Conservation (phyloP, 2,888 invertebrate species). For the Fabriciana adippe region DNA sequence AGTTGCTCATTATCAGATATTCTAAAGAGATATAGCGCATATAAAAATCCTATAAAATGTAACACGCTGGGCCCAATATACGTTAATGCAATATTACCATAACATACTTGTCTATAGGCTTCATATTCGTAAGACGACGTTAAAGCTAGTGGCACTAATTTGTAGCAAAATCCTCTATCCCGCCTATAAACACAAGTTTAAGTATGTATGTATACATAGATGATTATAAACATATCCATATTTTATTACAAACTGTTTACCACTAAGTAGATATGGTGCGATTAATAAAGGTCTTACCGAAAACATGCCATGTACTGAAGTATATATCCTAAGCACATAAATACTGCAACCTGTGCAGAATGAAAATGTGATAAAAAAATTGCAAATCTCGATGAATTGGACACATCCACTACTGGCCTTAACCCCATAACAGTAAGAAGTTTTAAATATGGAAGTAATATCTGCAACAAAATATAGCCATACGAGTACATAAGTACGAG, state of each 20-base stretch:
- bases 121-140: conserved; percentile 70
- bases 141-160: conserved; percentile 70
- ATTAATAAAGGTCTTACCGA: conserved; percentile 70
- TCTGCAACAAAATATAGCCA: conserved; percentile 67
- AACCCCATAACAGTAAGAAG: conserved; percentile 89
- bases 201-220: too few relatives aligned
- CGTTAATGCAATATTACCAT: conserved; percentile 87
- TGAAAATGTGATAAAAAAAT: conserved; percentile 86
- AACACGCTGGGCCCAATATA: conserved; percentile 88
- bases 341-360: conserved; percentile 84
- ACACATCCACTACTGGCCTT: conserved; percentile 85
- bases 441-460: conserved; percentile 88
- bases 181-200: conserved; percentile 72
- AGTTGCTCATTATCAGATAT: conserved; percentile 91
- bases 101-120: conserved; percentile 84
- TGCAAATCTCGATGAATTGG: conserved; percentile 82
- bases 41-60: conserved; percentile 87
- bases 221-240: too few relatives aligned
- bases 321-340: conserved; percentile 87
- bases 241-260: not conserved
- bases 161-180: conserved; percentile 88
- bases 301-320: conserved; percentile 91
- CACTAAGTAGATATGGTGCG: not conserved
- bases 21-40: conserved; percentile 88
- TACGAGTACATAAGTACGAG: not conserved